These are phyloP conservation scores for Sturnira hondurensis DNA, from an alignment of 2,113 vertebrate genomes.

Conservation along the genomic window DNA sequence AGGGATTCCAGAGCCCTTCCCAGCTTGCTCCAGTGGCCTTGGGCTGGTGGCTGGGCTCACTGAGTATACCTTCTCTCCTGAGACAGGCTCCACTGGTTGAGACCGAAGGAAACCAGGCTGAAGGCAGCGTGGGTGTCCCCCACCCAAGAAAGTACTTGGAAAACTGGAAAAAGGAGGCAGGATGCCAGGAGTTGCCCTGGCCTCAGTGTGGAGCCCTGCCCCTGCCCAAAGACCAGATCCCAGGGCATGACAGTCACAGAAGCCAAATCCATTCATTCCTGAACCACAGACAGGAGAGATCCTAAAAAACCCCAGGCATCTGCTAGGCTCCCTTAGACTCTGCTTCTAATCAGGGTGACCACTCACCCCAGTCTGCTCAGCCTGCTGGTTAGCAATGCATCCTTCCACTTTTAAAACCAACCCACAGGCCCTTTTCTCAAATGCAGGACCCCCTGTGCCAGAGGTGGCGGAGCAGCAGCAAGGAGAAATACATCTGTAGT, in stretches of 20 bases:
- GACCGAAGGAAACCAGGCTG: background rate
- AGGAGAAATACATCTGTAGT: background rate
- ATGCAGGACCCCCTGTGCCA: background rate
- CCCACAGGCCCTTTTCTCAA: background rate
- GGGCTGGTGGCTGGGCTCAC: background rate
- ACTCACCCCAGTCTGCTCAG: background rate
- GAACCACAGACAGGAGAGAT: background rate
- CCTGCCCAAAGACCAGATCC: background rate
- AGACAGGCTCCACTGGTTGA: background rate
- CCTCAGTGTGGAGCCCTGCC: background rate
- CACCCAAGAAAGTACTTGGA: background rate
- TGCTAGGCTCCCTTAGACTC: background rate
- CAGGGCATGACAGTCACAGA: background rate
- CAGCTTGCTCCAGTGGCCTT: background rate
- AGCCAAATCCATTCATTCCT: slow-evolving; percentile 36
- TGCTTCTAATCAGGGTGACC: background rate
- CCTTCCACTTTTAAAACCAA: background rate
- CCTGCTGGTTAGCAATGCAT: background rate
- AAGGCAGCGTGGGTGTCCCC: background rate
- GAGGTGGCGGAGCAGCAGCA: background rate
- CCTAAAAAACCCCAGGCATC: background rate
- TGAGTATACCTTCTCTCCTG: background rate
- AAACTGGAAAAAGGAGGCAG: slow-evolving; percentile 37
- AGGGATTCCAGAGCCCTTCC: background rate
- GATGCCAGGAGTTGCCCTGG: background rate